phyloP scores from a whole-genome alignment of 1,140 invertebrate genomes.

The Rhagoletis pomonella region DNA sequence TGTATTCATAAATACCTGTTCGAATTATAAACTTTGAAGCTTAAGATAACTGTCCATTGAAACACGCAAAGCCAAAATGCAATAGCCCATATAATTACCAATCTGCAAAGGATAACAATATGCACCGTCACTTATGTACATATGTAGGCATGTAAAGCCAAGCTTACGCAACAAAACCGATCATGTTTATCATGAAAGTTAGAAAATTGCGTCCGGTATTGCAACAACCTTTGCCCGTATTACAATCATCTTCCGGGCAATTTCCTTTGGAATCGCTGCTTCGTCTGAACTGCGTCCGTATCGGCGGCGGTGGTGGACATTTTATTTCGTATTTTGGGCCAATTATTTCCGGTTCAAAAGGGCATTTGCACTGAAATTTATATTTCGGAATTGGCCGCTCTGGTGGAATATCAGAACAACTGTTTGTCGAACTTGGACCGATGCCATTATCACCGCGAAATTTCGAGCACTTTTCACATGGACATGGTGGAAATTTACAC shows the following conservation, averaged over 20 bases:
- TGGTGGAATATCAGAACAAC: not conserved
- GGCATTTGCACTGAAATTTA: conserved; percentile 25
- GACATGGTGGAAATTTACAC: conserved; percentile 4
- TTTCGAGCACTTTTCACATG: not conserved
- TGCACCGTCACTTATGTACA: too few species aligned
- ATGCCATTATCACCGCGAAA: not conserved
- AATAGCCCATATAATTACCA: not conserved
- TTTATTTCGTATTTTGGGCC: not conserved
- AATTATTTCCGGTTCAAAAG: not conserved
- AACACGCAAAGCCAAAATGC: not conserved
- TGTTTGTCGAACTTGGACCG: not conserved
- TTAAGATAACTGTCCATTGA: not conserved
- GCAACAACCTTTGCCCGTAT: conserved; percentile 26
- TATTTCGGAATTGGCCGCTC: conserved; percentile 20
- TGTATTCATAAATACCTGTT: not conserved
- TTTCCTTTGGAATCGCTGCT: not conserved
- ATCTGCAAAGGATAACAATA: not conserved
- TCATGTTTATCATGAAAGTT: not conserved
- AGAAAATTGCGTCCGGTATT: conserved; percentile 30
- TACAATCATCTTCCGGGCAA: conserved; percentile 8
- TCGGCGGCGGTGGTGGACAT: not conserved
- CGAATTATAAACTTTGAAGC: conserved; percentile 25
- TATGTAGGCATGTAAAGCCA: too few species aligned
- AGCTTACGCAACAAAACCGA: conserved; percentile 7
- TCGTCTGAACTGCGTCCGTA: not conserved